Conservation (phyloP, 2,888 invertebrate species). For the Ectobius pallidus region DNA sequence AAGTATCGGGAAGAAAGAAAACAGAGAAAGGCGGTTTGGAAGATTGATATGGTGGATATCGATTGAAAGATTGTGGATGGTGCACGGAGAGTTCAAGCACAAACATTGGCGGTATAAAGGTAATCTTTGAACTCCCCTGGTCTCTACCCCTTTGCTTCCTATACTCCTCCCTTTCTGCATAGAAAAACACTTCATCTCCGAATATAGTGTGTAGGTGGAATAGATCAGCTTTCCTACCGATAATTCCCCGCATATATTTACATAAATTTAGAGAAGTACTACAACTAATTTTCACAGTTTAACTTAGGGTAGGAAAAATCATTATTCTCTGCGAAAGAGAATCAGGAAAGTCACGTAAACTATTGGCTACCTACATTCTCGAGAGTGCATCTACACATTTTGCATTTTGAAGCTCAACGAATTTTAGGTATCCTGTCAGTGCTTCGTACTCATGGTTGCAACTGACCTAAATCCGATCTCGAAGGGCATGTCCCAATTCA, state of each 20-base stretch:
- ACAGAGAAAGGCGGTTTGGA: not conserved
- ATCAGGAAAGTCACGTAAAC: too few relatives aligned
- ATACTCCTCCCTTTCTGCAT: not conserved
- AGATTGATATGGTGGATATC: conserved; percentile 36
- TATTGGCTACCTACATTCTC: too few relatives aligned
- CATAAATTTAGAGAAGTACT: not conserved
- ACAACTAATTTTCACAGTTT: too few relatives aligned
- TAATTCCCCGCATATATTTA: not conserved
- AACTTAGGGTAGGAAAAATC: too few relatives aligned
- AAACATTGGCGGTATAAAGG: conserved; percentile 26
- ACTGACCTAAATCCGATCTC: too few relatives aligned
- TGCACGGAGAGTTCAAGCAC: conserved; percentile 22
- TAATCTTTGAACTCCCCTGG: conserved; percentile 14
- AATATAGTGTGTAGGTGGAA: not conserved
- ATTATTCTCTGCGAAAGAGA: too few relatives aligned
- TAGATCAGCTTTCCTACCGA: not conserved
- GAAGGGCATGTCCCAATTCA: too few relatives aligned
- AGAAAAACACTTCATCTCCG: conserved; percentile 1
- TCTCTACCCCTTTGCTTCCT: not conserved
- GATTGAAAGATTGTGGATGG: conserved; percentile 23
- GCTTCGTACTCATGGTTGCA: too few relatives aligned
- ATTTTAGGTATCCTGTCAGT: too few relatives aligned
- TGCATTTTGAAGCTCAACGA: too few relatives aligned
- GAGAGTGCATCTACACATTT: too few relatives aligned
- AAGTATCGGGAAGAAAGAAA: conserved; percentile 19